Evolutionary conservation across 2,113 vertebrate species (phyloP), one percentile per base, ranked within the genome.

Genomic region (Calyptomena viridis): DNA sequence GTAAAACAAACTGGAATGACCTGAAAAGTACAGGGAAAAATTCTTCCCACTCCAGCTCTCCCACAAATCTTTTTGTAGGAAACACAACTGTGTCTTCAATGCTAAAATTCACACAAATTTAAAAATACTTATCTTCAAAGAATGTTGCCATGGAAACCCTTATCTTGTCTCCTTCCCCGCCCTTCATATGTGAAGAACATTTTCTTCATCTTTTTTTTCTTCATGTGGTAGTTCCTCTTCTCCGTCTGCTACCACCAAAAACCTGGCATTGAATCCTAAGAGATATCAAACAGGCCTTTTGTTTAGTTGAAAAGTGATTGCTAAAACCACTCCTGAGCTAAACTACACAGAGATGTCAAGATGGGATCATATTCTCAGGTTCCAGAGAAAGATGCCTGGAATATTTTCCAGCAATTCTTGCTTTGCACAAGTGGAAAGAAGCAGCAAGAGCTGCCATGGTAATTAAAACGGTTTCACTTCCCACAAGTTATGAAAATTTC

Each of bases 101-200:
- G 94, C 96, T 97, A 97, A 98, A 96, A 97, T 95, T 97, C 96
- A 95, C 94, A 96, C 85, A 96, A 96, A 97, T 97, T 98, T 98
- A 98, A 98, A 98, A 98, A 98, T 98, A 98, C 92, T 91, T 97
- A 96, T 97, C 93, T 98, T 96, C 89, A 95, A 97, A 96, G 86
- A 96, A 97, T 91, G 97, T 98, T 98, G 81, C 96, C 95, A 98
- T 98, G 96, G 97, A 97, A 98, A 98, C 97, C 39, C 95, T 96
- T 96, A 96, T 97, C 74, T 93, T 96, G 95, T 94, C 83, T 95
- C 90, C 84, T 92, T 94, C 91, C 58, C 89, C 91, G 91, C 94
- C 90, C 89, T 96, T 82, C 93, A 90, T 97, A 87, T 95, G 93
- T 78, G 73, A 97, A 62, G 73, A 97, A 95, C 89, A 96, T 89